Evolutionary conservation across 2,797 vertebrate species (phyloP).

Genomic region (Anas flavirostris): DNA sequence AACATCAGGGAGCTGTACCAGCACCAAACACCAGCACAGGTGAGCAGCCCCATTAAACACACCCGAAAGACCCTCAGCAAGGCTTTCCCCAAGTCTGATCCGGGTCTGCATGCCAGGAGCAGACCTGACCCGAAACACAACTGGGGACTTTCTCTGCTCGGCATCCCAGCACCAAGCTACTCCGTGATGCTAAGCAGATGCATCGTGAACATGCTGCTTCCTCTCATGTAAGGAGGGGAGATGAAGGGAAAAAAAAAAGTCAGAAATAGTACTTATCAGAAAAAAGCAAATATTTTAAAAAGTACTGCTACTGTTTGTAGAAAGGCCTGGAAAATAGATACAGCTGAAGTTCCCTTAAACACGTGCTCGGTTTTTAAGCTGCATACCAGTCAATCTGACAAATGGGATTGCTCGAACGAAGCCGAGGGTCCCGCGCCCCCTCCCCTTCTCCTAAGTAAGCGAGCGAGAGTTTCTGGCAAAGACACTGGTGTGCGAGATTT

Average conservation of each 20-base stretch:
- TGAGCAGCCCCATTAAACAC: neutral
- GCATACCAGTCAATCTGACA: neutral
- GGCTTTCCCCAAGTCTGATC: neutral
- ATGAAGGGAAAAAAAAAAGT: neutral
- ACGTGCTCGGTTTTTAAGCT: neutral
- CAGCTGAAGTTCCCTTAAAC: slow-evolving; percentile 1
- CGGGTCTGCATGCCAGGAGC: neutral
- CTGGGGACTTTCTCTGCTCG: neutral
- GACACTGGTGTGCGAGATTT: slow-evolving; percentile 43
- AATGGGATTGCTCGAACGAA: neutral
- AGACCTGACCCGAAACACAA: neutral
- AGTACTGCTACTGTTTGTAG: slow-evolving; percentile 46
- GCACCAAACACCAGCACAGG: neutral
- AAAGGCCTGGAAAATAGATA: slow-evolving; percentile 2
- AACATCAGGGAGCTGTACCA: slow-evolving; percentile 11
- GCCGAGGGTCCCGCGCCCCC: neutral
- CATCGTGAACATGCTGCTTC: neutral
- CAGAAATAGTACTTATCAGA: slow-evolving; percentile 27
- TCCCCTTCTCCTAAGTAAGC: neutral
- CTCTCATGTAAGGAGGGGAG: neutral
- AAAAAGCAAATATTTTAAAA: slow-evolving; percentile 40
- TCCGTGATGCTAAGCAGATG: slow-evolving; percentile 24
- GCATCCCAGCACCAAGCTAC: neutral
- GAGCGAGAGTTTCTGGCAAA: slow-evolving; percentile 42
- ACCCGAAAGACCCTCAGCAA: neutral